These are phyloP conservation scores for Dromius quadrimaculatus DNA, from an alignment of 2,888 invertebrate genomes.

Conservation along the genomic window DNA sequence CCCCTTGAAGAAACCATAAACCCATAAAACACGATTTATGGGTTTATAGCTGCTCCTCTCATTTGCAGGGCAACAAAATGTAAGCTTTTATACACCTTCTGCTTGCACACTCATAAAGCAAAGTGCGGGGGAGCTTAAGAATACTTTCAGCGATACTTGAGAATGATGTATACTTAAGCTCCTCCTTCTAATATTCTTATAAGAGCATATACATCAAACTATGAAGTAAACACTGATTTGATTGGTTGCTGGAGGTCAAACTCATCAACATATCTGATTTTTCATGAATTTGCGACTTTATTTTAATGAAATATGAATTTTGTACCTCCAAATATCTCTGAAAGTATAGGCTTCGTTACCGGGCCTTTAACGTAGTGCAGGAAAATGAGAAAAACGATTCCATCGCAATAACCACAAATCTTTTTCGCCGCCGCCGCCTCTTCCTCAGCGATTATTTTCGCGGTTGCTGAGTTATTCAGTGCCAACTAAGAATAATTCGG, in stretches of 20 bases:
- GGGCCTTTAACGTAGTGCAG: slow-evolving; percentile 40
- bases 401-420: slow-evolving; percentile 50
- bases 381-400: slow-evolving; percentile 52
- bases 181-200: no score
- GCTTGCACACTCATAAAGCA: slow-evolving; percentile 58
- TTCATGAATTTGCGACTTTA: no score
- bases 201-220: no score
- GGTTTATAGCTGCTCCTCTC: slow-evolving; percentile 64
- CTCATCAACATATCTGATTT: no score
- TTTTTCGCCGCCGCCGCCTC: slow-evolving; percentile 1
- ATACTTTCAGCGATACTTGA: neutral
- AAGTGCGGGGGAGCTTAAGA: neutral
- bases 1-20: slow-evolving; percentile 60
- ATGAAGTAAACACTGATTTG: no score
- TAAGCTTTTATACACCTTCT: slow-evolving; percentile 59
- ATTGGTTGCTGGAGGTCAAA: no score
- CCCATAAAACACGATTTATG: slow-evolving; percentile 66
- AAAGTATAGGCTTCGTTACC: slow-evolving; percentile 30
- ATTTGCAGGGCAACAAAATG: slow-evolving; percentile 59
- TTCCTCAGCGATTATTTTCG: slow-evolving; percentile 27
- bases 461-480: slow-evolving; percentile 12
- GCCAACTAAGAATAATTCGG: slow-evolving; percentile 12
- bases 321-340: neutral
- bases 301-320: no score
- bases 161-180: neutral